These are phyloP conservation scores for Erannis defoliaria DNA, from an alignment of 2,888 invertebrate species.

Conservation along the genomic window DNA sequence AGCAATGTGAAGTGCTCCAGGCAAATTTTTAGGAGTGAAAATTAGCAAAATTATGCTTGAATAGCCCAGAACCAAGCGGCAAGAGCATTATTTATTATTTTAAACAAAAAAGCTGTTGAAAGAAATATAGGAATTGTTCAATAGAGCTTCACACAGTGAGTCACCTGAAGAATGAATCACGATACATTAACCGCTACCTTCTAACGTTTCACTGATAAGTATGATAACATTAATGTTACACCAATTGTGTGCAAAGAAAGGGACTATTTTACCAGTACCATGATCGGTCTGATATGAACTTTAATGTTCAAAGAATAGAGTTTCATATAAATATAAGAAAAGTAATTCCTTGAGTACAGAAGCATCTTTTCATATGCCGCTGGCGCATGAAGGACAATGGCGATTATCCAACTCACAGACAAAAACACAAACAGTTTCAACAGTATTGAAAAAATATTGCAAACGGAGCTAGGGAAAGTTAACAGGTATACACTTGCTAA, in stretches of 20 bases:
- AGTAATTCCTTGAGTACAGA: conserved; percentile 56
- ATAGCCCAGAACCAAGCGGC: conserved; percentile 34
- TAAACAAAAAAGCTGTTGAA: conserved; percentile 33
- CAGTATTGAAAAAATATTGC: conserved; percentile 63
- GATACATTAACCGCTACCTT: conserved; percentile 65
- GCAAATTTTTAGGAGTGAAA: conserved; percentile 38
- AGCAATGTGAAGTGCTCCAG: conserved; percentile 29
- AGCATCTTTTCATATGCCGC: conserved; percentile 68
- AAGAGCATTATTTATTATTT: conserved; percentile 36
- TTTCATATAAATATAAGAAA: conserved; percentile 5
- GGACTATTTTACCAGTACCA: conserved; percentile 32
- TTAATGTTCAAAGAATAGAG: conserved; percentile 29
- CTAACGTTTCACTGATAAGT: conserved; percentile 69
- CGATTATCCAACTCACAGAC: conserved; percentile 69
- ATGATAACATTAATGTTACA: conserved; percentile 62
- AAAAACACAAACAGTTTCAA: conserved; percentile 71
- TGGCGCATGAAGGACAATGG: conserved; percentile 72
- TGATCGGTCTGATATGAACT: conserved; percentile 41
- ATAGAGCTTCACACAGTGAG: conserved; percentile 55
- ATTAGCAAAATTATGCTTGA: conserved; percentile 34
- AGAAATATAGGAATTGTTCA: conserved; percentile 44
- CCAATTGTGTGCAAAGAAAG: conserved; percentile 60
- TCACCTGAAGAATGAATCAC: conserved; percentile 71
- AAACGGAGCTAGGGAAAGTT: conserved; percentile 72
- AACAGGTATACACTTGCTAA: conserved; percentile 65